Evolutionary conservation across 2,888 invertebrate species (phyloP), one percentile per base, ranked within the genome.

Genomic region (Idaea straminata): DNA sequence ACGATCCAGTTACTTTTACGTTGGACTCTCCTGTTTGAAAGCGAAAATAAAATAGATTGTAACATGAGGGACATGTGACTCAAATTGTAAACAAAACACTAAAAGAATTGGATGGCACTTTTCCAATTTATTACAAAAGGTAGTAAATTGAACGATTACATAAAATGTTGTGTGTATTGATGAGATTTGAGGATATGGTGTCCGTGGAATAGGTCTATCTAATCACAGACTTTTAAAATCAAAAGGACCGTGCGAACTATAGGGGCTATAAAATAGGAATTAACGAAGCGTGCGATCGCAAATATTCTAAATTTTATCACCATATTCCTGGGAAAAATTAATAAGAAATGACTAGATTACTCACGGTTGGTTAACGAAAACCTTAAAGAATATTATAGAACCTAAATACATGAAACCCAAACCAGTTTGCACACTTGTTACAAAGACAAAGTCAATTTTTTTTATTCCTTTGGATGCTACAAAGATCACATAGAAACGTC

Each of bases 1-100:
- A 71, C 69, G 69, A 66, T 69, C 60, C 62, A 64, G 61, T 61
- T 67, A 62, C 25, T 57, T 62, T 13, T 66, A 58, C 58, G 59
- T 7, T 7, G 47, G 47, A 47, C 47, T 47, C 47, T 47, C 47
- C 13, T 47, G 47, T 47, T 47, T 13, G 47, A 47, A 47, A 47
- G 13, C 47, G 47, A 47, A 47, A 47, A 47, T 47, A 47, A 47
- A 47, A 47, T 47, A 47, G 47, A 47, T 47, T 47, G 47, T 47
- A 47, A 47, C 47, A 47, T 47, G 13, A 47, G 47, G 47, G 47
- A 13, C 47, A 47, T 47, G 47, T 47, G 47, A 47, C 47, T 47
- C 47, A 47, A 47, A 47, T 10, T 47, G 47, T 47, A 47, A 47
- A 47, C 47, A 47, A 47, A 47, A 47, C 47, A 47, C 47, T 47